Evolutionary conservation across 2,888 invertebrate species (phyloP), one percentile per base, ranked within the genome.

Genomic region (Hipparchia sbordonii): DNA sequence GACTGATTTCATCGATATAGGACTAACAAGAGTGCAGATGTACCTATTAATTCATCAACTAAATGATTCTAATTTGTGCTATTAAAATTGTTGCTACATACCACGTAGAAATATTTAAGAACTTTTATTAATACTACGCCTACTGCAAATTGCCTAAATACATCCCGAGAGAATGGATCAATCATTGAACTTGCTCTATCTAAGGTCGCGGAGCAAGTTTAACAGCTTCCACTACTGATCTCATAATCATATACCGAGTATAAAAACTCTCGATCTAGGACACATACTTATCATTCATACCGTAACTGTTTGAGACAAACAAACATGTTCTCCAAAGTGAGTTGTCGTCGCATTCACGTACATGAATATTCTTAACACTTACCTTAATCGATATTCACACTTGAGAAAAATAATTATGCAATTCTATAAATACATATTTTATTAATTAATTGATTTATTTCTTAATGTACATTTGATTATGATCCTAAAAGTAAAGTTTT

Each of bases 241-340:
- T 74, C 52, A 63, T 71, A 56, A 65, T 54, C 52, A 12, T 69
- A 45, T 56, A 65, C 33, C 66, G 51, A 70, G 76, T 77, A 77
- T 77, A 77, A 74, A 76, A 74, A 73, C 72, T 59, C 59, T 46
- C 56, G 65, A 63, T 68, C 62, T 70, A 72, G 68, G 67, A 45
- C 65, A 59, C 46, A 45, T 23, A 74, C 56, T 46, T 72, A 77
- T 74, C 74, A 77, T 70, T 77, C 69, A 71, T 57, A 77, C 52
- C 23, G 67, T 63, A 63, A 73, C 39, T 67, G 33, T 71, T 61
- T 46, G 65, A 67, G 67, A 67, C 48, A 60, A 71, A 72, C 69
- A 59, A 76, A 70, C 68, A 80, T 80, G 80, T 76, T 79, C 71
- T 75, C 74, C 66, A 80, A 79, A 80, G 80, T 80, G 72, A 77